Evolutionary conservation across 2,113 vertebrate genomes (phyloP).

Genomic region (Proteles cristata): DNA sequence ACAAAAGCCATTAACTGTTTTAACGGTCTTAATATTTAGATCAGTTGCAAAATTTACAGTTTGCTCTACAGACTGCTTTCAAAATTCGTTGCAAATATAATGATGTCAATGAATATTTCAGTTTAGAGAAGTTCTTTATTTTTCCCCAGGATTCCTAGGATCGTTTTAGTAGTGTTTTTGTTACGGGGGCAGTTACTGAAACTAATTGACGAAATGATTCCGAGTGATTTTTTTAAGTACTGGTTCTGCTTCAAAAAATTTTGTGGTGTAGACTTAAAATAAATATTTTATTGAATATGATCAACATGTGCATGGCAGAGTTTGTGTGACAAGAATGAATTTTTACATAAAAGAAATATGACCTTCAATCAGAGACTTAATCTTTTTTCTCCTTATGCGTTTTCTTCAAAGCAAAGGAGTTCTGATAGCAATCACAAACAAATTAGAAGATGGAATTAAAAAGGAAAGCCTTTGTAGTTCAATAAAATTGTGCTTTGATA

Average conservation of each 20-base stretch:
- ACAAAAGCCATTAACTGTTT: slow-evolving; percentile 33
- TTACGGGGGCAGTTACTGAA: slow-evolving; percentile 14
- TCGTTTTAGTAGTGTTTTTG: slow-evolving; percentile 19
- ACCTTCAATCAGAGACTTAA: not conserved
- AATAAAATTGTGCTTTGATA: slow-evolving; percentile 33
- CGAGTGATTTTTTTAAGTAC: not conserved
- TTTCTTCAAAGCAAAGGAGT: slow-evolving; percentile 45
- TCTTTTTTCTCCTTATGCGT: not conserved
- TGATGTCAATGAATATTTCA: not conserved
- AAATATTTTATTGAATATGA: not conserved
- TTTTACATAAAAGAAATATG: slow-evolving; percentile 17
- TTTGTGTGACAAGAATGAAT: not conserved
- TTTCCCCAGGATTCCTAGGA: not conserved
- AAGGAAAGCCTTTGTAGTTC: slow-evolving; percentile 20
- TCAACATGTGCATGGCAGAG: not conserved
- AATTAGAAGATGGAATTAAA: slow-evolving; percentile 15
- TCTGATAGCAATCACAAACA: not conserved
- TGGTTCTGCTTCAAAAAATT: slow-evolving; percentile 31
- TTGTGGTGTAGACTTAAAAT: not conserved
- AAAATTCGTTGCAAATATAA: slow-evolving; percentile 12
- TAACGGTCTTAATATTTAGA: slow-evolving; percentile 26
- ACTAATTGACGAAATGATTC: slow-evolving; percentile 26
- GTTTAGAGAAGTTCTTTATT: slow-evolving; percentile 43
- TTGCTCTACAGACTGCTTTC: slow-evolving; percentile 19
- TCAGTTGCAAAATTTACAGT: slow-evolving; percentile 1